Conservation (phyloP, 1,140 invertebrate species). For the Aplysia californica region DNA sequence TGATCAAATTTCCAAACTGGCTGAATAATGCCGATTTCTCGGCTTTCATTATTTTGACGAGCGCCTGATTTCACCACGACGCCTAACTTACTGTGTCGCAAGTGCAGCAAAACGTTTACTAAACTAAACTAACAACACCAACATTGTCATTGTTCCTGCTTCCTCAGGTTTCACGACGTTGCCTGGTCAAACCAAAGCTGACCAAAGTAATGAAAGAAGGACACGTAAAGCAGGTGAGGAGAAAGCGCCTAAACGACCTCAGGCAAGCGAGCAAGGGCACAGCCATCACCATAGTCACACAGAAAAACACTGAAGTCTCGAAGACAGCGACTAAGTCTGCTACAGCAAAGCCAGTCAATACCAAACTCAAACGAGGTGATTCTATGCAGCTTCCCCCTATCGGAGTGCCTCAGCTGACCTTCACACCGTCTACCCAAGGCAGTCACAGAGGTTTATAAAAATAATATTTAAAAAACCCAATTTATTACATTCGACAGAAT, state of each 20-base stretch:
- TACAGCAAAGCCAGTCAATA: background rate
- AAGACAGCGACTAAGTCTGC: background rate
- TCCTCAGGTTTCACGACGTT: background rate
- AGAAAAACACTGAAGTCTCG: background rate
- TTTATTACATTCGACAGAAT: too few species aligned
- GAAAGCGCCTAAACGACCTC: constrained; percentile 12
- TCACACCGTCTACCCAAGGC: background rate
- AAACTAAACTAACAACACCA: too few species aligned
- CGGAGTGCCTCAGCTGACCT: background rate
- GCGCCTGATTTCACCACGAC: too few species aligned
- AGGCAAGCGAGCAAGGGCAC: background rate
- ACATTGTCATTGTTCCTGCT: background rate
- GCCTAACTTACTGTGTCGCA: too few species aligned
- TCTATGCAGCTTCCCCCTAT: background rate
- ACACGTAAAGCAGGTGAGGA: constrained; percentile 28
- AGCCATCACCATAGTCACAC: background rate
- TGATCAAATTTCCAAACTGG: too few species aligned
- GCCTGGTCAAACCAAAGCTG: background rate
- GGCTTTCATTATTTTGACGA: too few species aligned
- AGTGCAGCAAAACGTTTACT: too few species aligned
- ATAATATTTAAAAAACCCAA: too few species aligned
- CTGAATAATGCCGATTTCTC: too few species aligned
- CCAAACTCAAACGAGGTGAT: background rate
- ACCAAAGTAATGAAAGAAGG: constrained; percentile 27
- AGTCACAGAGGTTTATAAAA: background rate